Conservation (phyloP, 37 sponge, comb jelly and placozoan species). For the Mnemiopsis leidyi region DNA sequence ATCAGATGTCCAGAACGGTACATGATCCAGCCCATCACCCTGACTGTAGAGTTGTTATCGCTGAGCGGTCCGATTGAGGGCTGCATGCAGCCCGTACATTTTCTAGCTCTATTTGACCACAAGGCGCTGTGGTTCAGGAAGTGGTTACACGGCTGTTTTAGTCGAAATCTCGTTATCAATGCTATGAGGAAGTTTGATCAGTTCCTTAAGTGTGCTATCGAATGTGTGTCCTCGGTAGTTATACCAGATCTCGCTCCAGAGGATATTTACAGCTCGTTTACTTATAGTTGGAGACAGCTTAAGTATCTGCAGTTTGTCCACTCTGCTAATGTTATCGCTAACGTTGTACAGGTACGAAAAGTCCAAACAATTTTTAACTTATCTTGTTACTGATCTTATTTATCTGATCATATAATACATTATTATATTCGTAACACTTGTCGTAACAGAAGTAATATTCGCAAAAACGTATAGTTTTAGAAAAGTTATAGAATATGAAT, state of each 20-base stretch:
- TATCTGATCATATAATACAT: no score
- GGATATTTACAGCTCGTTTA: constrained; percentile 42
- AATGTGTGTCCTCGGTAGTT: constrained; percentile 8
- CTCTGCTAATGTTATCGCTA: constrained; percentile 13
- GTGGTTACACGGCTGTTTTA: constrained; percentile 39
- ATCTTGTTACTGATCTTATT: no score
- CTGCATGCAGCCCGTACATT: background rate
- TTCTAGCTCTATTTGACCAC: background rate
- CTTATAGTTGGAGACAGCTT: constrained; percentile 29
- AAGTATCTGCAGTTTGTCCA: constrained; percentile 34
- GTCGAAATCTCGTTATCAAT: background rate
- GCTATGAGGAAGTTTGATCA: constrained; percentile 14
- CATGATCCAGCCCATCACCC: constrained; percentile 29
- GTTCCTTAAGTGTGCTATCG: background rate
- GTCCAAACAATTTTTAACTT: background rate
- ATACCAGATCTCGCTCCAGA: constrained; percentile 5
- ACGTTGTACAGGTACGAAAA: background rate
- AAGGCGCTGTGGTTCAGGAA: constrained; percentile 55
- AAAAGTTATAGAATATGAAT: no score
- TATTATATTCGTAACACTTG: no score
- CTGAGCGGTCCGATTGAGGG: background rate
- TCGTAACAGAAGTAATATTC: no score
- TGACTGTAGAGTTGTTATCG: constrained; percentile 8
- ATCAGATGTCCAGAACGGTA: constrained; percentile 19
- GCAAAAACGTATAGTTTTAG: no score